A percentile compares a stretch with the other conserved stretches of the same genome.
Evolutionary conservation across 2,113 vertebrate genomes (phyloP).

Genomic region (Phalacrocorax brasilianus): DNA sequence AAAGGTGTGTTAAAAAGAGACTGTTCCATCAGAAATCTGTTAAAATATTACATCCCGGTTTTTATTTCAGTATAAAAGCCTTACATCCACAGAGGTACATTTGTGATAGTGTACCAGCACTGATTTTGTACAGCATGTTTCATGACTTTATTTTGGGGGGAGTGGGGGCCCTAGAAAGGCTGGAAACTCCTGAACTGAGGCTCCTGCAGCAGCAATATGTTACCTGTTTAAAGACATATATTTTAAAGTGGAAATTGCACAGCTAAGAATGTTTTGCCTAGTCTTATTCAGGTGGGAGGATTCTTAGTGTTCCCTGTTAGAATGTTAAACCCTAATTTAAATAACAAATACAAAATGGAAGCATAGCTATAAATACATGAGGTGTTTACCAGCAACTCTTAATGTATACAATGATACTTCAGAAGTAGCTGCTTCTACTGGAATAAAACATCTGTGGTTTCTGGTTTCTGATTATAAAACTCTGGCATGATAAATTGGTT

Average conservation of each 20-base stretch:
- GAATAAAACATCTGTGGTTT: background rate
- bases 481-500: background rate
- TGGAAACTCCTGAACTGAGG: background rate
- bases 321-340: background rate
- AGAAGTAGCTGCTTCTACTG: background rate
- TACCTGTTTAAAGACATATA: background rate
- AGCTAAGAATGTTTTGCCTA: background rate
- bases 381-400: background rate
- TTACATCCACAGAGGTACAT: background rate
- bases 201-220: background rate
- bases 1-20: background rate
- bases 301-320: background rate
- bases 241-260: background rate
- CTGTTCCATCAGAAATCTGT: background rate
- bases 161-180: background rate
- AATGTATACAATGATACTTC: background rate
- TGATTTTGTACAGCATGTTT: background rate
- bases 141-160: background rate
- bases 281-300: background rate
- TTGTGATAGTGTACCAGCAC: background rate
- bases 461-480: background rate
- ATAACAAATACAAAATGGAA: background rate
- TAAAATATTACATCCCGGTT: background rate
- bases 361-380: background rate
- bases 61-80: background rate